These are phyloP conservation scores for Thecocarcelia acutangulata DNA, from an alignment of 2,888 invertebrate species.

Conservation along the genomic window DNA sequence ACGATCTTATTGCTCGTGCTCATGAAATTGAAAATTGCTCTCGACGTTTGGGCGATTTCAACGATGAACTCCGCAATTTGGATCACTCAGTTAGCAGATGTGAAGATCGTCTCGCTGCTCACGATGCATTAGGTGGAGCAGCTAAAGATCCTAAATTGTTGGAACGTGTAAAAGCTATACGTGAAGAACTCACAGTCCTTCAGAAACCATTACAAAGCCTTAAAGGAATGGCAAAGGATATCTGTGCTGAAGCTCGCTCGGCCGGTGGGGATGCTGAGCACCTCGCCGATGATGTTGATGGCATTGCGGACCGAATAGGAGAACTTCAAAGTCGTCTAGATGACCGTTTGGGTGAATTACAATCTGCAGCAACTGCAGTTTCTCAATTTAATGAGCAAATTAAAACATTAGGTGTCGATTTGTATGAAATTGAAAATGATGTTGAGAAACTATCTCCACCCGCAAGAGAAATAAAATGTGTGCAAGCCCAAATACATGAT, in stretches of 20 bases:
- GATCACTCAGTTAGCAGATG: constrained; percentile 92
- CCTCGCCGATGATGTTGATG: constrained; percentile 89
- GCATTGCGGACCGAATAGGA: constrained; percentile 88
- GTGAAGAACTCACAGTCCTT: constrained; percentile 90
- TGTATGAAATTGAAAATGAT: constrained; percentile 91
- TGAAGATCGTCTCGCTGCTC: constrained; percentile 89
- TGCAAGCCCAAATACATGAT: constrained; percentile 92
- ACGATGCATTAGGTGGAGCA: constrained; percentile 87
- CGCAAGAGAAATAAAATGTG: constrained; percentile 92
- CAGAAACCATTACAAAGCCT: constrained; percentile 86
- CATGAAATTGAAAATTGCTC: constrained; percentile 88
- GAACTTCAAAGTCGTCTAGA: constrained; percentile 89
- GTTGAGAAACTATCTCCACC: constrained; percentile 92
- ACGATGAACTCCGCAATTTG: constrained; percentile 91
- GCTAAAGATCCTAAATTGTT: constrained; percentile 91
- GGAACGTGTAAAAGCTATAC: constrained; percentile 90
- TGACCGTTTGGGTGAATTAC: constrained; percentile 89
- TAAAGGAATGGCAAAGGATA: constrained; percentile 85
- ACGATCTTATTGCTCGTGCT: constrained; percentile 83
- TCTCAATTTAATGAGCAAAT: constrained; percentile 94
- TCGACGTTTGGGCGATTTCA: constrained; percentile 91
- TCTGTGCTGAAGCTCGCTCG: constrained; percentile 88
- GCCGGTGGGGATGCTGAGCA: constrained; percentile 89
- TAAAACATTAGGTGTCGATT: constrained; percentile 88
- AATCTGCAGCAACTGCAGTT: constrained; percentile 92